Base-by-base conservation (phyloP, 2,888 invertebrate species). In the Limnephilus marmoratus region DNA sequence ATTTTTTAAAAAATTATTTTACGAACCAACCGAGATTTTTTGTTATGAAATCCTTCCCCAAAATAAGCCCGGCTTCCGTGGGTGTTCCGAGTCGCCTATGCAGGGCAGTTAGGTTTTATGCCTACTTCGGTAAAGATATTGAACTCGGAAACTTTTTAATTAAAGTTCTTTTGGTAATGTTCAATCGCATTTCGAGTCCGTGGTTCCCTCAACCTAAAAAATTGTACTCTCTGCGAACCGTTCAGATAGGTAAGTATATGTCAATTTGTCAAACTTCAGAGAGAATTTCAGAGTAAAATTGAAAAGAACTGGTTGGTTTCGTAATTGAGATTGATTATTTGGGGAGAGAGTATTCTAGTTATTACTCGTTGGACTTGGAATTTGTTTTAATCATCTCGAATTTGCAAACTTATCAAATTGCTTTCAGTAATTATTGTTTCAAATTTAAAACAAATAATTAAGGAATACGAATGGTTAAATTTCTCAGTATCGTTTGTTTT, bases 111-210 rank as follows among this genome's bases (percentile, higher is more conserved):
- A 85, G 83, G 85, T 87, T 87, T 91, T 81, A 91, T 85, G 86
- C 87, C 80, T 91, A 86, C 91, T 91, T 91, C 81, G 81, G 81
- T 81, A 91, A 81, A 86, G 86, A 91, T 91, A 87, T 87, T 87
- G 87, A 91, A 87, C 31, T 81, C 80, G 31, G 81, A 91, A 91
- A 91, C 91, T 91, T 91, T 91, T 91, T 91, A 91, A 91, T 91
- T 91, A 91, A 91, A 91, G 86, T 91, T 91, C 91, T 91, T 91
- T 91, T 81, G 68, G 87, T 45, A 87, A 87, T 91, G 86, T 91
- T 91, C 91, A 86, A 91, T 91, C 86, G 85, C 86, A 86, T 87
- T 91, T 85, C 81, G 53, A 85, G 87, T 91, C 34, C 45, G 91
- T 81, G 91, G 91, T 87, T 87, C 41, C 31, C 87, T 37, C 81